A percentile compares a stretch with the other conserved stretches of the same genome.
These are phyloP conservation scores for Rafetus swinhoei DNA, from an alignment of 2,113 vertebrate species.

Conservation along the genomic window DNA sequence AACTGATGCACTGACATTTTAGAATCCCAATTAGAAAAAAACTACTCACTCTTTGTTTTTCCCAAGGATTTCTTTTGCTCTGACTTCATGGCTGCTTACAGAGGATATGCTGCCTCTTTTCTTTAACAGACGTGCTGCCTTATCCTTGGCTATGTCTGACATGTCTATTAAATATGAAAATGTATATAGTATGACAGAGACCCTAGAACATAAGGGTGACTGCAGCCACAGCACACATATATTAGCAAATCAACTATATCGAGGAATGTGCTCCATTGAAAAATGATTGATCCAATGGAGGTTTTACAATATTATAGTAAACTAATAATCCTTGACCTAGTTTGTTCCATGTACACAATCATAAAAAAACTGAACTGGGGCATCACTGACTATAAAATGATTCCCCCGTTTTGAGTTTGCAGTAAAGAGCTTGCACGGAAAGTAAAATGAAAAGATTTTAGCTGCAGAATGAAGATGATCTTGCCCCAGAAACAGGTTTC, in stretches of 20 bases:
- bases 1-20: not conserved
- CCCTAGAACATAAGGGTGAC: not conserved
- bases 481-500: not conserved
- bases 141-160: conserved; percentile 79
- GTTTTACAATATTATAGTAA: not conserved
- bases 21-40: not conserved
- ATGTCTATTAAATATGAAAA: conserved; percentile 56
- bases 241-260: not conserved
- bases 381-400: not conserved
- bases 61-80: conserved; percentile 65
- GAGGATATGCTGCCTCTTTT: conserved; percentile 78
- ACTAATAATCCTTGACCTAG: not conserved
- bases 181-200: not conserved
- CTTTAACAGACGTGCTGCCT: conserved; percentile 60
- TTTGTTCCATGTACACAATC: not conserved
- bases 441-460: not conserved
- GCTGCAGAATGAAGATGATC: not conserved
- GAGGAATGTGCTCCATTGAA: not conserved
- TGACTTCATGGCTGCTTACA: conserved; percentile 74
- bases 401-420: not conserved
- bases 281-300: not conserved
- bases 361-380: not conserved
- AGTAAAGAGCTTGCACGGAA: not conserved
- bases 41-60: conserved; percentile 83
- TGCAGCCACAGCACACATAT: not conserved